phyloP scores from a whole-genome alignment of 35 echinoderm and acorn worm species.

The Heliocidaris erythrogramma region DNA sequence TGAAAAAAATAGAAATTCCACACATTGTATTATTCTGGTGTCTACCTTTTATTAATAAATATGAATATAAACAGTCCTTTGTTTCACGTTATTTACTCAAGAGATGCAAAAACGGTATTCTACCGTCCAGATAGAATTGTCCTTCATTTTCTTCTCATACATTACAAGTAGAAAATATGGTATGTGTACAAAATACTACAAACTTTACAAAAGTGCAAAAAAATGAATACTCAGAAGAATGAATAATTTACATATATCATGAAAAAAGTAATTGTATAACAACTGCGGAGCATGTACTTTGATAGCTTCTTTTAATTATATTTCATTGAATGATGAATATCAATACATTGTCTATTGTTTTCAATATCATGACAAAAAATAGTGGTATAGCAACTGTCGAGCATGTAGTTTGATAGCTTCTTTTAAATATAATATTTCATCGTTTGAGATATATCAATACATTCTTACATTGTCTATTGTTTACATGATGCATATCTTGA shows the following conservation, averaged over 20 bases:
- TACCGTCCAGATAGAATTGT: neutral
- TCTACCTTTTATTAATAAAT: constrained; percentile 19
- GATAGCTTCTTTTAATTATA: neutral
- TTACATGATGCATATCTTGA: no score
- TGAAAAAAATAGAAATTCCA: neutral
- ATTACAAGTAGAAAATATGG: neutral
- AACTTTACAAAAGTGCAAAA: neutral
- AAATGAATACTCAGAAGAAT: neutral
- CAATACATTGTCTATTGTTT: neutral
- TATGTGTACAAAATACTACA: neutral
- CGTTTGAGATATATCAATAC: neutral
- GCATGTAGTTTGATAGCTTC: neutral
- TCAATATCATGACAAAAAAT: neutral
- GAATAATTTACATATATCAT: neutral
- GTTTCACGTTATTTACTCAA: neutral
- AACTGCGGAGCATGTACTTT: neutral
- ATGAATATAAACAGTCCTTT: neutral
- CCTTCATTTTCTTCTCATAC: neutral
- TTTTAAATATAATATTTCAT: neutral
- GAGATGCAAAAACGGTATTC: neutral
- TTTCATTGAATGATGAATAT: neutral
- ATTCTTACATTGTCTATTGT: neutral
- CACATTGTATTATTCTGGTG: neutral
- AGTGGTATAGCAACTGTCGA: no score
- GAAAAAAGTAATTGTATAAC: neutral